Base-by-base conservation (phyloP, 2,797 vertebrate genomes). In the Coranthus polyacanthus region DNA sequence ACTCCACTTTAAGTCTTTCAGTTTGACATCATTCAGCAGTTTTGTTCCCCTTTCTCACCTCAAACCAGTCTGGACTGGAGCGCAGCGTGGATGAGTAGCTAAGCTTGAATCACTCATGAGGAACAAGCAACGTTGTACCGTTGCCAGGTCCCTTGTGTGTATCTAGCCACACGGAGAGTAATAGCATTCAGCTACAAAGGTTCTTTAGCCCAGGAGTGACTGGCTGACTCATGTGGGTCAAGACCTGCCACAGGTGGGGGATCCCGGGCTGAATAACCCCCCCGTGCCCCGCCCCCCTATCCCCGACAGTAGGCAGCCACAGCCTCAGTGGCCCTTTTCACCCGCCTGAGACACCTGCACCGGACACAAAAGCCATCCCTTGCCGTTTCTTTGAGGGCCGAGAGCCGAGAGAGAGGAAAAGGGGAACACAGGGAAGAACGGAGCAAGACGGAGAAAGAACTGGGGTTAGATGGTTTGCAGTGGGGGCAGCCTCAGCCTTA, bases 281-380 rank as follows among this genome's bases (percentile, higher is more conserved):
- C 70, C n/a, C n/a, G n/a, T n/a, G n/a, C n/a, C 72, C 66, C 76
- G 77, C 57, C 26, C 5, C 26, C 26, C 6, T 5, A 29, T 5
- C 26, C 51, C 29, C 12, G 47, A 83, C 64, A 55, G 72, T 75
- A 57, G 76, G 63, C 85, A 83, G 76, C 78, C 75, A 70, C 80
- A 85, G 88, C 76, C 81, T 58, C 65, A 10, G 70, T 47, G 13
- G 62, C 75, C 84, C 87, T 82, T 88, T 91, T 92, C 91, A 90
- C 91, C 85, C 86, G 58, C 60, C 80, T 63, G 78, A 89, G 90
- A 93, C 94, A 94, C 93, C 94, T 95, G 94, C 93, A 87, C 86
- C 36, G 78, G 78, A 87, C 85, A 94, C 93, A 95, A 93, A 94
- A 90, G 92, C 88, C 82, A 83, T 78, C 77, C 62, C 82, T 81